These are phyloP conservation scores for Pandemis cinnamomeana DNA, from an alignment of 2,888 invertebrate genomes.

Conservation along the genomic window DNA sequence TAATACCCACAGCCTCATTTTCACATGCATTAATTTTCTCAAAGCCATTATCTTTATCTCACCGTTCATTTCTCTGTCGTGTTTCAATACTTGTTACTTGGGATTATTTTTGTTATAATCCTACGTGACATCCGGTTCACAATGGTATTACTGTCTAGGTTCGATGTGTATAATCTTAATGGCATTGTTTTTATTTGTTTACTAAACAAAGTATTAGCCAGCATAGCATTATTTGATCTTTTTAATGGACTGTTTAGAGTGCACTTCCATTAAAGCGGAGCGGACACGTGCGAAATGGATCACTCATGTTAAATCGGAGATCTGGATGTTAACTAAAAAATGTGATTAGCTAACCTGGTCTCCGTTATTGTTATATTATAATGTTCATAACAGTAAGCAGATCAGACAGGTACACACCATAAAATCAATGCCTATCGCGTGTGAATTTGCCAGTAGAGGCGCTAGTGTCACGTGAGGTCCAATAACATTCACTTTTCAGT, in stretches of 20 bases:
- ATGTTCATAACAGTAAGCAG: too few relatives aligned
- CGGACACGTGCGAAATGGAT: too few relatives aligned
- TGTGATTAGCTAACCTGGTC: too few relatives aligned
- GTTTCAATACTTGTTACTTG: slow-evolving; percentile 27
- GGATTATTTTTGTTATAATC: slow-evolving; percentile 36
- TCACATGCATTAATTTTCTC: slow-evolving; percentile 19
- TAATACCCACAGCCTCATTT: slow-evolving; percentile 7
- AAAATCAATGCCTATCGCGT: too few relatives aligned
- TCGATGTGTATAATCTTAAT: slow-evolving; percentile 22
- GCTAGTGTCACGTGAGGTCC: too few relatives aligned
- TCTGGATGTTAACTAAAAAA: too few relatives aligned
- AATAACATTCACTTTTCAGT: too few relatives aligned
- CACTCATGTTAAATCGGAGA: too few relatives aligned
- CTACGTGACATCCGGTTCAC: slow-evolving; percentile 41
- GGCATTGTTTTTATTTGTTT: slow-evolving; percentile 28
- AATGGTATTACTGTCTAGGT: slow-evolving; percentile 31
- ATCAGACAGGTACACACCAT: too few relatives aligned
- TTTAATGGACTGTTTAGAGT: neutral
- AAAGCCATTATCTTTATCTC: slow-evolving; percentile 6
- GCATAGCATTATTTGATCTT: neutral
- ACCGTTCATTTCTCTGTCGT: slow-evolving; percentile 23
- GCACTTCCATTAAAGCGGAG: too few relatives aligned
- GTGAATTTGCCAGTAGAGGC: too few relatives aligned
- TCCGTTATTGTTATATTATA: too few relatives aligned
- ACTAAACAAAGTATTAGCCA: slow-evolving; percentile 4